A percentile compares a stretch with the other conserved stretches of the same genome.
Conservation (phyloP, 2,113 vertebrate species). For the Dendropsophus ebraccatus region DNA sequence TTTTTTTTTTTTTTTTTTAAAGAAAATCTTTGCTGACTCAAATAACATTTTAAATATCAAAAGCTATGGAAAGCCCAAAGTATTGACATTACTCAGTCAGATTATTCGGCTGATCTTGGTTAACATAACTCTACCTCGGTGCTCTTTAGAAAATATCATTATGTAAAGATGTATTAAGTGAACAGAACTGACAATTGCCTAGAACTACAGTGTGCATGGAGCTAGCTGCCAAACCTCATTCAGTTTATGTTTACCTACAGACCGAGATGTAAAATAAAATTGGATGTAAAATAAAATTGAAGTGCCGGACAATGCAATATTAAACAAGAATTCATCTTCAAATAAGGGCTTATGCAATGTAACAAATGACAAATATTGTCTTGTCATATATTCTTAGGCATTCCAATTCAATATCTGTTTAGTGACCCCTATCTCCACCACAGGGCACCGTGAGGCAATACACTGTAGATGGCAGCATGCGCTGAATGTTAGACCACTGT, state of each 20-base stretch:
- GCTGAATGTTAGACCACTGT: too few relatives aligned
- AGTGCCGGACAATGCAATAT: not conserved
- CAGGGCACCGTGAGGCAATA: too few relatives aligned
- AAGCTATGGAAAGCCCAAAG: not conserved
- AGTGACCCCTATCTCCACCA: not conserved
- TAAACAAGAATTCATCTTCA: not conserved
- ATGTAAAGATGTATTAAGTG: not conserved
- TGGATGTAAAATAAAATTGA: not conserved
- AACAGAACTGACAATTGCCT: conserved; percentile 1
- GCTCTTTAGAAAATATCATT: not conserved
- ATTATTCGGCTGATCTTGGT: not conserved
- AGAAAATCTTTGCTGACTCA: conserved; percentile 34
- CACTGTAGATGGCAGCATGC: too few relatives aligned
- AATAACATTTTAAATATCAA: conserved; percentile 15
- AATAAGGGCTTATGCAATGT: not conserved
- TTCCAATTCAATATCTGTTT: not conserved
- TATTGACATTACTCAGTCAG: not conserved
- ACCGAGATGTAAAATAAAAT: not conserved
- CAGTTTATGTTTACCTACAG: not conserved
- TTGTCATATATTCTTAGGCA: not conserved
- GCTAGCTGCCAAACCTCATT: not conserved
- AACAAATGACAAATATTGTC: not conserved
- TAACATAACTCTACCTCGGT: not conserved
- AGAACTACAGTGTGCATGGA: not conserved
- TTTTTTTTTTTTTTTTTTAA: not conserved